Percentiles rank a stretch among this genome's conserved stretches.
Evolutionary conservation across 2,888 invertebrate species (phyloP).

Genomic region (Biston betularia): DNA sequence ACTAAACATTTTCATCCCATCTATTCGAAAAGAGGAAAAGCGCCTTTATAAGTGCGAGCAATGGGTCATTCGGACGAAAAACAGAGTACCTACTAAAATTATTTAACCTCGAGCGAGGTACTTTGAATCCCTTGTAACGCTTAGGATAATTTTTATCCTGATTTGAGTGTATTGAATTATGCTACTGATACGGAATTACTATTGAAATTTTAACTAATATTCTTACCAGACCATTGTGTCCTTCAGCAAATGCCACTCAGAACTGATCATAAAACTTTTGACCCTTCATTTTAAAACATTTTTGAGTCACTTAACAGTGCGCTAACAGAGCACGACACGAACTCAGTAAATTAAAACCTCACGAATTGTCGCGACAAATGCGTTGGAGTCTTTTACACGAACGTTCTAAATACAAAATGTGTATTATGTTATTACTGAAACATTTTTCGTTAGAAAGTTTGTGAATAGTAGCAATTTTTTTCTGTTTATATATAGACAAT

Average conservation of each 20-base stretch:
- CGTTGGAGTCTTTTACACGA: constrained; percentile 31
- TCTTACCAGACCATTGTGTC: constrained; percentile 17
- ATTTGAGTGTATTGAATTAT: too few species aligned
- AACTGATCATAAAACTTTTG: constrained; percentile 18
- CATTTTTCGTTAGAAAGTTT: neutral
- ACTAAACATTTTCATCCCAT: neutral
- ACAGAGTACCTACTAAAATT: too few species aligned
- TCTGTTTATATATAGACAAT: neutral
- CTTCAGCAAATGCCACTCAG: constrained; percentile 15
- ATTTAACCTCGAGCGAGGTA: too few species aligned
- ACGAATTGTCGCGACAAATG: constrained; percentile 29
- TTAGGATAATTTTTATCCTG: too few species aligned
- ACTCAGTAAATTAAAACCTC: constrained; percentile 36
- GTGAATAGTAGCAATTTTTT: neutral
- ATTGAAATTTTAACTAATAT: neutral
- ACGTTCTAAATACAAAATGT: neutral
- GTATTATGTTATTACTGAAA: neutral
- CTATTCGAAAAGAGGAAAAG: too few species aligned
- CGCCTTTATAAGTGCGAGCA: too few species aligned
- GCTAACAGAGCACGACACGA: constrained; percentile 38
- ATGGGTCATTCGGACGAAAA: neutral
- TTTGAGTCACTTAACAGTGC: constrained; percentile 34
- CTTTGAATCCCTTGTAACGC: too few species aligned
- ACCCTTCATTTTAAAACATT: constrained; percentile 26
- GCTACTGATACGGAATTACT: too few species aligned